phyloP scores from a whole-genome alignment of 2,113 vertebrate species.

The Nothoprocta perdicaria region DNA sequence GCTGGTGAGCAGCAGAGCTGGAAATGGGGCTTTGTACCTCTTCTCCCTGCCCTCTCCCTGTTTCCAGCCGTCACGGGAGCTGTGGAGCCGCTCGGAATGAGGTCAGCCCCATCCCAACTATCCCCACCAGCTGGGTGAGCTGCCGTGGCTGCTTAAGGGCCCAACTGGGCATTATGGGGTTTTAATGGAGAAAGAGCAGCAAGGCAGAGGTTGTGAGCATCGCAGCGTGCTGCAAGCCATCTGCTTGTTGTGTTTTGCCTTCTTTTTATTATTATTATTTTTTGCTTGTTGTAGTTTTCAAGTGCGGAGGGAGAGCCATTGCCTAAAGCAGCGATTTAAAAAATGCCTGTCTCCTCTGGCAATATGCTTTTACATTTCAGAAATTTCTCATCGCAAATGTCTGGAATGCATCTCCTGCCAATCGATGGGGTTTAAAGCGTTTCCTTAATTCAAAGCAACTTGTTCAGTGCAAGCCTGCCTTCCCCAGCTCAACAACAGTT shows the following conservation, averaged over 20 bases:
- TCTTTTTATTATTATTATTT: too few species aligned
- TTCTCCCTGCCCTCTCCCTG: neutral
- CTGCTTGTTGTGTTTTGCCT: neutral
- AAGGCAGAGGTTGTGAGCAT: neutral
- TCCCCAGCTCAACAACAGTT: neutral
- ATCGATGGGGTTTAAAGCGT: neutral
- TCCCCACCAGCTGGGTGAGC: too few species aligned
- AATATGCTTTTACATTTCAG: neutral
- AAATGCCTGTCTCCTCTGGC: neutral
- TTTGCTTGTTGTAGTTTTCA: neutral
- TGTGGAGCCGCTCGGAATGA: neutral
- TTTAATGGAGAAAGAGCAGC: neutral
- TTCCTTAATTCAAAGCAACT: neutral
- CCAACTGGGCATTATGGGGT: accelerated
- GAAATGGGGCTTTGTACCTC: neutral
- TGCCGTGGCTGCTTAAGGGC: neutral
- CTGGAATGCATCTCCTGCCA: neutral
- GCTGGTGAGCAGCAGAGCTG: neutral
- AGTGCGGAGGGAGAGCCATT: neutral
- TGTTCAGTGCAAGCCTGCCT: neutral
- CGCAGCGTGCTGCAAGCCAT: neutral
- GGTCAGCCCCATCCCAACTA: too few species aligned
- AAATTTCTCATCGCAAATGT: neutral
- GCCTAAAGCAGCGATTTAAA: neutral
- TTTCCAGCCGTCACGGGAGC: neutral